Evolutionary conservation across 1,140 invertebrate species (phyloP), one percentile per base, ranked within the genome.

Genomic region (Nautilus pompilius): DNA sequence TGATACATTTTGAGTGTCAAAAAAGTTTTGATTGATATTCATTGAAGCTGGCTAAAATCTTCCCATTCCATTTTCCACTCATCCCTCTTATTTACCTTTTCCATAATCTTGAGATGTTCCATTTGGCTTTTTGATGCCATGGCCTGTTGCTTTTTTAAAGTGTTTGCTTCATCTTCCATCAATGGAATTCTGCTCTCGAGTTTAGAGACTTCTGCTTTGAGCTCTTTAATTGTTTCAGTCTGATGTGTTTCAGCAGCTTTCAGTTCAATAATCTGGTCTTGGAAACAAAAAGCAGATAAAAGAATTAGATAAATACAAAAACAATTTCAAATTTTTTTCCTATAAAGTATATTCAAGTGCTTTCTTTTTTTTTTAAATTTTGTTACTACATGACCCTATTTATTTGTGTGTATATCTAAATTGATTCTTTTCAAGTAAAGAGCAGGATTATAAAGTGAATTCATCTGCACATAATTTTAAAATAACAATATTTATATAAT

Each of bases 201-300:
- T 51, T 71, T 70, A 2, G 60, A 63, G 10, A 80, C 45, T 54
- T 80, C 70, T 17, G 46, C 28, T 22, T 65, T 32, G 32, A 79
- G 49, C 8, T 77, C 70, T 41, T 67, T 53, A 49, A 82, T 79
- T 26, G 60, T 66, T 5, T 67, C 68, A 20, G 71, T 68, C 54
- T 80, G 70, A 67, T 82, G 78, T 29, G 75, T n/a, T 28, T 70
- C 72, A 36, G 70, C 71, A 3, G 73, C 76, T 63, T 80, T 75
- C 26, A 80, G 63, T 46, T 80, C 70, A 28, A 72, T 76, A 46
- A 82, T 69, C 8, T 63, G 49, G 33, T 56, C 78, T 79, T n/a
- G 53, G 2, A 65, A 62, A 45, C 33, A 51, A 57, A 28, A n/a
- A n/a, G n/a, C n/a, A 62, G 8, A 29, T 15, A 15, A 17, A 51